phyloP scores from a whole-genome alignment of 2,113 vertebrate species.

The Scopus umbretta region DNA sequence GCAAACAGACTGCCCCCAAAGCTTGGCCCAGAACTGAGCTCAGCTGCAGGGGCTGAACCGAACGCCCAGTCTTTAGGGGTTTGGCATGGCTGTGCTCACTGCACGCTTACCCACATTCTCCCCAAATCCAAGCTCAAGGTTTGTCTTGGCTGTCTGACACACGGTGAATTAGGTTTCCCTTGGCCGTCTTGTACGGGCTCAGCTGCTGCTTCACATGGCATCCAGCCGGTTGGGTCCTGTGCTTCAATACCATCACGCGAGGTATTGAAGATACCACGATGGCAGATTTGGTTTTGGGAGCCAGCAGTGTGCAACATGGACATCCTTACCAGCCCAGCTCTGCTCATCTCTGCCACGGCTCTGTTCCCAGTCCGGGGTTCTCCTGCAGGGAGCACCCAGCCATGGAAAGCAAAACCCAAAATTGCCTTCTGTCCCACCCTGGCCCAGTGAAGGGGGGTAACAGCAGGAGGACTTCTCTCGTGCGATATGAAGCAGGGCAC shows the following conservation, averaged over 20 bases:
- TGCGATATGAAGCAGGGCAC: not conserved
- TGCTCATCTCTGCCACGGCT: not conserved
- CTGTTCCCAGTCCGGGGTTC: not conserved
- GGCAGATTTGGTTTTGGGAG: not conserved
- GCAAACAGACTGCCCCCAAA: not conserved
- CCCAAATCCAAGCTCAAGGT: not conserved
- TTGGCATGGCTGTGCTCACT: not conserved
- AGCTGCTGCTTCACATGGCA: not conserved
- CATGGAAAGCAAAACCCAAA: not conserved
- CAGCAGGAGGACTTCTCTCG: not conserved
- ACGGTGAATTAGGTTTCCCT: not conserved
- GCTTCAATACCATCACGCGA: not conserved
- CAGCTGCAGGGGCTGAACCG: not conserved
- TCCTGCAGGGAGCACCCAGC: not conserved
- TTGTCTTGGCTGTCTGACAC: not conserved
- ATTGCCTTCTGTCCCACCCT: not conserved
- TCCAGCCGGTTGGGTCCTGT: fast-evolving
- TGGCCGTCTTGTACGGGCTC: not conserved
- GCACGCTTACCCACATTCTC: not conserved
- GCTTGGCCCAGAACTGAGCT: not conserved
- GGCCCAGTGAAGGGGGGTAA: not conserved
- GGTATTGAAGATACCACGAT: fast-evolving
- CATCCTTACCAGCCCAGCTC: not conserved
- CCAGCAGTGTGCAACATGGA: fast-evolving
- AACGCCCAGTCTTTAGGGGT: fast-evolving